These are phyloP conservation scores for Leptinotarsa texana DNA, from an alignment of 1,140 invertebrate genomes.

Conservation along the genomic window DNA sequence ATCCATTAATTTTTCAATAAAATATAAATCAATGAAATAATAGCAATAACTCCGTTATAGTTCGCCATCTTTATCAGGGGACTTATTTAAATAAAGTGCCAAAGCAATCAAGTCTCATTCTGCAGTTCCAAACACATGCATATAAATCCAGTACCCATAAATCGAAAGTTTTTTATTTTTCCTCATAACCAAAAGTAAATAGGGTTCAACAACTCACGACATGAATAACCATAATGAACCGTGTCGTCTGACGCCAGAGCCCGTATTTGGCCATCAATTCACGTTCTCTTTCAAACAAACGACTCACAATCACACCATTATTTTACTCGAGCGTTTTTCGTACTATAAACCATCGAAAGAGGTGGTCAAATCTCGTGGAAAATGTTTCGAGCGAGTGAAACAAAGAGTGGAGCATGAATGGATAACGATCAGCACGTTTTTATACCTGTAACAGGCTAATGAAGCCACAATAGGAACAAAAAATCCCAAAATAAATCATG, in stretches of 20 bases:
- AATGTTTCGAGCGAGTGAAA: neutral
- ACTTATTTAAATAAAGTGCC: no score
- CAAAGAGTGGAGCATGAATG: slow-evolving; percentile 5
- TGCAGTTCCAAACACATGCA: no score
- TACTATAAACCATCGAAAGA: neutral
- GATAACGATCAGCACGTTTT: slow-evolving; percentile 8
- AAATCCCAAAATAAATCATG: neutral
- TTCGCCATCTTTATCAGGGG: no score
- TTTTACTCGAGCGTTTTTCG: neutral
- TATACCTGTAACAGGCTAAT: neutral
- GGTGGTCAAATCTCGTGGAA: neutral
- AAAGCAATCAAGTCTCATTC: no score
- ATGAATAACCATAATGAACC: slow-evolving; percentile 3
- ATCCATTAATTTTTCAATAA: no score
- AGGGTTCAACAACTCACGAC: neutral
- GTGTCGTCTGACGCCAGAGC: neutral
- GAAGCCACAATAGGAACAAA: slow-evolving; percentile 3
- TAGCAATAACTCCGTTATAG: no score
- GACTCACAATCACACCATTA: slow-evolving; percentile 5
- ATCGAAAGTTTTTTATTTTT: neutral
- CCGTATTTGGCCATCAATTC: slow-evolving; percentile 2
- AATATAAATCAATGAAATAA: no score
- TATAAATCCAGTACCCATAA: no score
- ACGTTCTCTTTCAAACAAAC: slow-evolving; percentile 5
- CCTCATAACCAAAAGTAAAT: neutral